Evolutionary conservation across 2,113 vertebrate species (phyloP), one percentile per base, ranked within the genome.

Genomic region (Centrocercus urophasianus): DNA sequence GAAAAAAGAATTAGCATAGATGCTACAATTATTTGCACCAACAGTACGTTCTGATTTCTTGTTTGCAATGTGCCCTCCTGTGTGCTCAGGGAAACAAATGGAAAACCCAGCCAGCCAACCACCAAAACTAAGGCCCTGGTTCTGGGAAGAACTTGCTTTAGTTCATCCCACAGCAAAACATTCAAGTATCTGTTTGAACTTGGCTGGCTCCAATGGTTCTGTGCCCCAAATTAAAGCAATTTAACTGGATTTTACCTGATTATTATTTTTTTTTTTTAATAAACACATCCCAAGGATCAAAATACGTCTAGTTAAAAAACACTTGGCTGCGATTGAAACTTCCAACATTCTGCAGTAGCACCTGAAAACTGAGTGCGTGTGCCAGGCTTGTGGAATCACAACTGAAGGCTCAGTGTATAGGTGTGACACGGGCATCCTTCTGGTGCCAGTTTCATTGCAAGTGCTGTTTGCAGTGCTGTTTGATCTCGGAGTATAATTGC

Each of bases 321-420:
- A 17, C 7, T 8, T n/a, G 6, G 10, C 13, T 42, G 11, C 34
- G 19, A 32, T 13, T 4, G 5, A 65, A 64, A 12, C 0, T 0
- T 1, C 14, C 6, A 2, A 2, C 32, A 59, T 30, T 61, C 8
- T 34, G 20, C 7, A 4, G 8, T 24, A 13, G 45, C 1, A 8
- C 22, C 59, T 13, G 84, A 8, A 24, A 24, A 2, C 0, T 2
- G 6, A 2, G 2, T 14, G 17, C 20, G 50, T 4, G 6, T 40
- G 74, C n/a, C 1, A 0, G 42, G 66, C 6, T 30, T 13, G 30
- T 8, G 28, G 82, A 16, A 40, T 60, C 19, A 0, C n/a, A 17
- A 6, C 15, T 1, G 1, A 22, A 4, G 1, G 13, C 2, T 61
- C 0, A 16, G 20, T 11, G 45, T 60, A 2, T 4, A 11, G 12